Base-by-base conservation (phyloP, 2,797 vertebrate genomes). In the Cryptoprocta ferox region DNA sequence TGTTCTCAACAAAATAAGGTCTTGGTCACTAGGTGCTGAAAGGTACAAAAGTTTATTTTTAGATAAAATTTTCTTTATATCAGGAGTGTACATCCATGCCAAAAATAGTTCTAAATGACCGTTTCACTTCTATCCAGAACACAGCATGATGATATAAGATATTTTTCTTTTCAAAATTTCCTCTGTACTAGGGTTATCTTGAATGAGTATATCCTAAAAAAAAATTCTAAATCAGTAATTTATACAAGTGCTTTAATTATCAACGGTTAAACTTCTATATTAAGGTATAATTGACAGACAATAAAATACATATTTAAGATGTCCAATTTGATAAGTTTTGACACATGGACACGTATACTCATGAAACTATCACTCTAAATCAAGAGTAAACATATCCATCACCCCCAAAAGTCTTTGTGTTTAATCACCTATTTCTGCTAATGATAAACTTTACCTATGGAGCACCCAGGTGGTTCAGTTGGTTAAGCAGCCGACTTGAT, bases 81-180 rank as follows among this genome's bases (percentile, higher is more conserved):
- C 35, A 91, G 26, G 19, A 70, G 21, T 35, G 11, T 59, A 53
- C 13, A 13, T 84, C 68, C 48, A 1, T 63, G 26, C n/a, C 21
- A 93, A 83, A 71, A 45, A 73, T 11, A 76, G 4, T 86, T 93
- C 80, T 82, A 86, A 73, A 45, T 85, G 50, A 39, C 56, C 42
- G 21, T 70, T 15, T 82, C 42, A 30, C 42, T 89, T 92, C 48
- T 73, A 61, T 92, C 94, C 61, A 76, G 66, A 85, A 42, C 16
- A 91, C 18, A 82, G 71, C 21, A 15, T 53, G 48, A 93, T 66
- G 30, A 79, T 30, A 94, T 93, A 87, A 65, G 19, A 59, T 45
- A 9, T 91, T 93, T 96, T 96, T 68, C 14, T 90, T 91, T 81
- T 85, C 39, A 50, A 94, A 94, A 83, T 70, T 71, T 90, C 45